Evolutionary conservation across 2,113 vertebrate genomes (phyloP).

Genomic region (Dendropsophus ebraccatus): DNA sequence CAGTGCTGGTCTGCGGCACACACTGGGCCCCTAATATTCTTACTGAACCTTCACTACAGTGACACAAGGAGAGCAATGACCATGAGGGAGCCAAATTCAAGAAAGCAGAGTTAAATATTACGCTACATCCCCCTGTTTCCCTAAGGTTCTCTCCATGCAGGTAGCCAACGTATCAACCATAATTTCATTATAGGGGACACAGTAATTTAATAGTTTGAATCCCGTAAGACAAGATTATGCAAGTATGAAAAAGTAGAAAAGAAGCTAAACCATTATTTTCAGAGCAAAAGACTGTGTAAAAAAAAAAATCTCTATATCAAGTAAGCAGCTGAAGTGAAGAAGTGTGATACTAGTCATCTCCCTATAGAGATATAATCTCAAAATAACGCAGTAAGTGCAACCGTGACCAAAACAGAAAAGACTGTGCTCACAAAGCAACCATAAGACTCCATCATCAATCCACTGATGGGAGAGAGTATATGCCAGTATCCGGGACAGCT

Average conservation of each 20-base stretch:
- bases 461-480: background rate
- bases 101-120: background rate
- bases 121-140: background rate
- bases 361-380: background rate
- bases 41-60: too few relatives aligned
- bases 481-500: background rate
- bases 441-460: background rate
- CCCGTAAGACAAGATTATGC: background rate
- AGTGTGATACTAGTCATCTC: slow-evolving; percentile 12
- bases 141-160: background rate
- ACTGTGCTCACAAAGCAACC: slow-evolving; percentile 26
- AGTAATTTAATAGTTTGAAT: background rate
- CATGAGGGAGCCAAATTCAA: background rate
- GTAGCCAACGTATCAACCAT: background rate
- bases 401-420: slow-evolving; percentile 22
- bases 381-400: slow-evolving; percentile 25
- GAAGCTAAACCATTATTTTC: background rate
- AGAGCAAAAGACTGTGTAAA: background rate
- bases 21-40: too few relatives aligned
- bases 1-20: too few relatives aligned
- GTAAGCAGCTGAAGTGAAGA: background rate
- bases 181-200: background rate
- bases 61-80: too few relatives aligned
- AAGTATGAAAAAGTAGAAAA: too few relatives aligned
- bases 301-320: background rate